Percentiles rank a stretch among this genome's conserved stretches.
Conservation (phyloP, 2,888 invertebrate genomes). For the Meganola albula region DNA sequence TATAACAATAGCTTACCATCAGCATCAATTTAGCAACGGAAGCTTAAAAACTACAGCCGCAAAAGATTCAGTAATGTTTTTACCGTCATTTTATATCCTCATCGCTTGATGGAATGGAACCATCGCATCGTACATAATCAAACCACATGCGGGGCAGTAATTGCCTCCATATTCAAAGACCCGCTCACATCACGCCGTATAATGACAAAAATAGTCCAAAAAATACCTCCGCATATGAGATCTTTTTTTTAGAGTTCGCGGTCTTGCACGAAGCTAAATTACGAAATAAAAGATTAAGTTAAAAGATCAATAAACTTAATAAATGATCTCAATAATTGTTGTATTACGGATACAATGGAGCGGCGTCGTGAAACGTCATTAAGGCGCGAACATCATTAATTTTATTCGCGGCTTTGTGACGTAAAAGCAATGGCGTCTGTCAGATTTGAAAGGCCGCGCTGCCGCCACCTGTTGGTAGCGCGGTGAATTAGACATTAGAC, state of each 20-base stretch:
- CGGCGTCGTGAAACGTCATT: constrained; percentile 77
- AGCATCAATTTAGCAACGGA: constrained; percentile 73
- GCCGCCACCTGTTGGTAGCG: constrained; percentile 78
- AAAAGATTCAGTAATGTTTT: constrained; percentile 67
- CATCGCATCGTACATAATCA: constrained; percentile 70
- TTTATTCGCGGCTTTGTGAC: constrained; percentile 77
- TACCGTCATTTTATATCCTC: constrained; percentile 60
- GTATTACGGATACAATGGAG: constrained; percentile 77
- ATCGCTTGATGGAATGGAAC: constrained; percentile 70
- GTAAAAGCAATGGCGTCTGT: constrained; percentile 76
- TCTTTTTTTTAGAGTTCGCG: constrained; percentile 74
- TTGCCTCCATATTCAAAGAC: constrained; percentile 76
- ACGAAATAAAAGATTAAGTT: constrained; percentile 78
- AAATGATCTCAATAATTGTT: constrained; percentile 79
- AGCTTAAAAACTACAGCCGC: constrained; percentile 63
- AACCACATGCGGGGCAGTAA: constrained; percentile 77
- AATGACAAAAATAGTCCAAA: constrained; percentile 78
- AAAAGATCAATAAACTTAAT: constrained; percentile 79
- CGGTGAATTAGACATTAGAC: constrained; percentile 69
- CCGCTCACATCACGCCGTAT: constrained; percentile 76
- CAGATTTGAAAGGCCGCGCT: constrained; percentile 72
- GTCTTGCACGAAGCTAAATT: constrained; percentile 73
- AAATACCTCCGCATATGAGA: constrained; percentile 74
- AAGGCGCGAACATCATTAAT: constrained; percentile 77
- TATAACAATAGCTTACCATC: constrained; percentile 63